Evolutionary conservation across 2,113 vertebrate genomes (phyloP).

Genomic region (Bothrops jararaca): DNA sequence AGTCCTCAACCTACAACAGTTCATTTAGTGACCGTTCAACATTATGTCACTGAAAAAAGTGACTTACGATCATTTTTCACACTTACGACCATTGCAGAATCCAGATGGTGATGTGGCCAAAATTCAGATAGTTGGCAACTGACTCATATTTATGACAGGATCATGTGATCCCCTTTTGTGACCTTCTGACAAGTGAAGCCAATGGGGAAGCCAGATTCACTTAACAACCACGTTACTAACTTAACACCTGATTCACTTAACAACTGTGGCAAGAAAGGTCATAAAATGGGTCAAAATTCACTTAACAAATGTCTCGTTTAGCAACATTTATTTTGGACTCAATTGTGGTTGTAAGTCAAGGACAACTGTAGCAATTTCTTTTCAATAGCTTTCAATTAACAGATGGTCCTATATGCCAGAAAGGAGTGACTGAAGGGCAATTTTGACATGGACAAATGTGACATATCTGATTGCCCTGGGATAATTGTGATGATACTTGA

Average conservation of each 20-base stretch:
- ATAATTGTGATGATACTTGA: not conserved
- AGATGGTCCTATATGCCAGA: not conserved
- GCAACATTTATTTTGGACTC: not conserved
- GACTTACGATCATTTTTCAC: not conserved
- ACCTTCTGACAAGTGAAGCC: not conserved
- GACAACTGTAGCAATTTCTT: not conserved
- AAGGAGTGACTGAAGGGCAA: not conserved
- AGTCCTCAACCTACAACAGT: not conserved
- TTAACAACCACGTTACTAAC: not conserved
- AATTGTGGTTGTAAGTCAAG: not conserved
- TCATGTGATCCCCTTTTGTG: not conserved
- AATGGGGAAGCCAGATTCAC: not conserved
- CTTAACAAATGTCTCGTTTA: not conserved
- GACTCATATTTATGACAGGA: not conserved
- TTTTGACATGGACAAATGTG: not conserved
- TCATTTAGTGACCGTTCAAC: not conserved
- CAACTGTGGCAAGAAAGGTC: not conserved
- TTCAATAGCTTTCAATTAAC: not conserved
- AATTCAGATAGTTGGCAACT: not conserved
- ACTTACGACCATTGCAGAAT: not conserved
- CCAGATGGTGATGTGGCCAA: not conserved
- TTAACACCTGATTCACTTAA: not conserved
- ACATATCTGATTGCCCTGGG: not conserved
- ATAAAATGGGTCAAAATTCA: not conserved
- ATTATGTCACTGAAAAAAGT: not conserved